These are phyloP conservation scores for Piezodorus guildinii DNA, from an alignment of 1,140 invertebrate genomes.

Conservation along the genomic window DNA sequence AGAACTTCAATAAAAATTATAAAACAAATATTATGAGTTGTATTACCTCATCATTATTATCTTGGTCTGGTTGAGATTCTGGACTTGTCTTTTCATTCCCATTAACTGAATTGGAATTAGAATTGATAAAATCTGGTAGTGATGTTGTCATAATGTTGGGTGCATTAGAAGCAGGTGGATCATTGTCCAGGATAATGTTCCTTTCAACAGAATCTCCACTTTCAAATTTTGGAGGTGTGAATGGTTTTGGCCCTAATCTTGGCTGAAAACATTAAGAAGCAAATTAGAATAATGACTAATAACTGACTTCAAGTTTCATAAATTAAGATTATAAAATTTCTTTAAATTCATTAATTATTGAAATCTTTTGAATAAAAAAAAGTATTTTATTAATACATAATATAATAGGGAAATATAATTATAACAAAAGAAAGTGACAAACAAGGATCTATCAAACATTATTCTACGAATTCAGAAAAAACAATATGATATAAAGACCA, in stretches of 20 bases:
- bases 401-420: too few species aligned
- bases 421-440: too few species aligned
- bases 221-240: constrained; percentile 53
- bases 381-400: too few species aligned
- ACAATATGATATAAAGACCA: too few species aligned
- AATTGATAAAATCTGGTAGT: constrained; percentile 17
- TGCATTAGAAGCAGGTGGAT: not conserved
- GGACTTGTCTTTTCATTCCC: constrained; percentile 15
- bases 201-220: constrained; percentile 2
- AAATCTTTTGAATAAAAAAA: too few species aligned
- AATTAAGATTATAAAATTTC: too few species aligned
- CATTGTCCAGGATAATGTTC: not conserved
- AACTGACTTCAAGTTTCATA: too few species aligned
- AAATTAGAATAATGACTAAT: too few species aligned
- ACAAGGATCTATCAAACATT: too few species aligned
- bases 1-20: not conserved
- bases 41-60: constrained; percentile 21
- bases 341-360: too few species aligned
- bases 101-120: constrained; percentile 18
- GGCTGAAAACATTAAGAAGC: constrained; percentile 42
- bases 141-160: constrained; percentile 9
- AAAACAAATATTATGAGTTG: not conserved
- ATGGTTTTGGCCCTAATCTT: constrained; percentile 67
- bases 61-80: constrained; percentile 19
- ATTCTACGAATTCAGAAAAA: too few species aligned